phyloP scores from a whole-genome alignment of 2,888 invertebrate species.

The Branchellion lobata region DNA sequence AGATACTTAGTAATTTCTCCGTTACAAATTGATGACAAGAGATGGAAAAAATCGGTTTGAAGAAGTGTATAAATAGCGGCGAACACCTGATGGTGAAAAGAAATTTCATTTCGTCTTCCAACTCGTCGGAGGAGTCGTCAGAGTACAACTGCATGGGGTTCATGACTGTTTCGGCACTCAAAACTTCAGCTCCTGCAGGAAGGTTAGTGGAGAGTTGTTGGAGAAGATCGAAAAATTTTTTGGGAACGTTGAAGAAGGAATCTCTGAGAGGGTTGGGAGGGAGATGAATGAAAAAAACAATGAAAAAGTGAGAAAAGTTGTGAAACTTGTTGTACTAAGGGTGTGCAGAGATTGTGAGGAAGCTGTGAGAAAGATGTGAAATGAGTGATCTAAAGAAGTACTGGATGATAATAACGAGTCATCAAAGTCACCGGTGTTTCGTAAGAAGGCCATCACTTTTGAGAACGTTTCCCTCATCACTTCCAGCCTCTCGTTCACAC shows the following conservation, averaged over 20 bases:
- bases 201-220: no score
- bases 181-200: conserved; percentile 43
- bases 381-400: no score
- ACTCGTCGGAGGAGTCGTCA: conserved; percentile 8
- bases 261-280: no score
- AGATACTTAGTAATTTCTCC: not conserved
- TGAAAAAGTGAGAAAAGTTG: no score
- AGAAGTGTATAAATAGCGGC: no score
- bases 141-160: conserved; percentile 48
- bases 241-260: not conserved
- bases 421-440: conserved; percentile 45
- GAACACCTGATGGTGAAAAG: conserved; percentile 49
- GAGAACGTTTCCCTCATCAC: conserved; percentile 51
- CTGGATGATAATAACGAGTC: no score
- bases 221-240: not conserved
- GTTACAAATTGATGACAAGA: not conserved
- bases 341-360: no score
- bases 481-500: conserved; percentile 49
- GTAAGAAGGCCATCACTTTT: conserved; percentile 47
- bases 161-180: conserved; percentile 47
- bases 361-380: no score
- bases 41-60: not conserved
- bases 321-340: no score
- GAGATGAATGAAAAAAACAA: no score
- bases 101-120: conserved; percentile 47